Evolutionary conservation across 2,888 invertebrate genomes (phyloP), one percentile per base, ranked within the genome.

Genomic region (Megalurothrips usitatus): DNA sequence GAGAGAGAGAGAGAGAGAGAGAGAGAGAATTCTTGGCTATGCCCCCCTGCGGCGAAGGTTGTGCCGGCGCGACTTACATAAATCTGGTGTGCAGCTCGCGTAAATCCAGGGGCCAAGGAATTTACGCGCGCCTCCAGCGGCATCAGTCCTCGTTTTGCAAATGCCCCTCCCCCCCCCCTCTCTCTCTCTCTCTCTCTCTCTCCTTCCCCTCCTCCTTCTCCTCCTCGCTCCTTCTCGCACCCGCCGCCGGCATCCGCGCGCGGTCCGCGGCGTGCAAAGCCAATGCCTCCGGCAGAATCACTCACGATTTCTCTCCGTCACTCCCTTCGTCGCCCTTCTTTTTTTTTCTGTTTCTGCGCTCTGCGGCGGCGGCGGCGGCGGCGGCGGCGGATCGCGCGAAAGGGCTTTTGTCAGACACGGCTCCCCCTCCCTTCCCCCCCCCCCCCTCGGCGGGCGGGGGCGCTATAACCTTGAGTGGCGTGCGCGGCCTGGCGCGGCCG

Each of bases 81-180:
- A 75, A 75, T 75, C 68, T 75, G 68, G 26, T 11, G 12, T 12
- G 26, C 11, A 9, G 68, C 26, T 43, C 58, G 68, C 68, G 68
- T 75, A 75, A 23, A 75, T 75, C 68, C 68, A 75, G 68, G 68
- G 11, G 8, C 23, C 23, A 26, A 75, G 26, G 68, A 75, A 75
- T 75, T 75, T 75, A 75, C 68, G 68, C 68, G 12, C 23, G 6
- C 19, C 58, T 17, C 58, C 14, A 58, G 26, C 68, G 26, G 68
- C 68, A 75, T 75, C 68, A 75, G 68, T 75, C 68, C 68, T 75
- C 68, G 68, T 75, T 75, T 23, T 75, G 68, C 68, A 75, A 75
- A 75, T 75, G 68, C 68, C 3, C 14, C 58, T 0, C 58, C 19
- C 58, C 17, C 14, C 58, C 58, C 58, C 58, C 58, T 17, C 14